phyloP scores from a whole-genome alignment of 2,888 invertebrate species.

The Chelonus formosanus region DNA sequence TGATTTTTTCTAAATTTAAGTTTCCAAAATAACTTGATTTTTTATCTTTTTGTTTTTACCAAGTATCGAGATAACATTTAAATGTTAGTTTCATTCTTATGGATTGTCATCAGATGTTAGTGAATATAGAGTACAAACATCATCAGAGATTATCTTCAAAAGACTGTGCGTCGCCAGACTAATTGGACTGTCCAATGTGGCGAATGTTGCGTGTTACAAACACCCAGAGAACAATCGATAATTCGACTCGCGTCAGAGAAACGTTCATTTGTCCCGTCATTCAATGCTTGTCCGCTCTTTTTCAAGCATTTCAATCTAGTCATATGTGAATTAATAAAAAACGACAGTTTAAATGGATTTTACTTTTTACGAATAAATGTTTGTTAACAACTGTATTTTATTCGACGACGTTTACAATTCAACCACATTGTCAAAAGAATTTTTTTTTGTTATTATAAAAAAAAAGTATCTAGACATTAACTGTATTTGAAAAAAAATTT shows the following conservation, averaged over 20 bases:
- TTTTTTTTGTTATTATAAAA: too few relatives aligned
- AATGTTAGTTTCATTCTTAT: too few relatives aligned
- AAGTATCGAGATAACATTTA: too few relatives aligned
- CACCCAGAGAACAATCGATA: constrained; percentile 13
- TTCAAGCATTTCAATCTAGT: not conserved
- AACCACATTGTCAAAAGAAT: too few relatives aligned
- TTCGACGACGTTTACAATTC: too few relatives aligned
- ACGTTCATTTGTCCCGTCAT: constrained; percentile 12
- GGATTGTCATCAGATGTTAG: not conserved
- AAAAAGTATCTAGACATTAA: too few relatives aligned
- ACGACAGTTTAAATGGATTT: too few relatives aligned
- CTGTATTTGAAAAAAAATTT: too few relatives aligned
- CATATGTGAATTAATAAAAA: not conserved
- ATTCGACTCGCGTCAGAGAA: constrained; percentile 9
- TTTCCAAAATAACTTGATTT: too few relatives aligned
- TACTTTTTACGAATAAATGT: not conserved
- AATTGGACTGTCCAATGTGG: constrained; percentile 23
- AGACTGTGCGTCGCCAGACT: not conserved
- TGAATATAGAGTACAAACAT: not conserved
- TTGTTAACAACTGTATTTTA: too few relatives aligned
- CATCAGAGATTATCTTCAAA: constrained; percentile 4
- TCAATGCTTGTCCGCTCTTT: not conserved
- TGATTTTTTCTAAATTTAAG: too few relatives aligned
- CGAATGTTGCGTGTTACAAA: constrained; percentile 17
- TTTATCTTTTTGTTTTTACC: too few relatives aligned